Evolutionary conservation across 64 coral and sea anemone species (phyloP).

Genomic region (Anthopleura sola): DNA sequence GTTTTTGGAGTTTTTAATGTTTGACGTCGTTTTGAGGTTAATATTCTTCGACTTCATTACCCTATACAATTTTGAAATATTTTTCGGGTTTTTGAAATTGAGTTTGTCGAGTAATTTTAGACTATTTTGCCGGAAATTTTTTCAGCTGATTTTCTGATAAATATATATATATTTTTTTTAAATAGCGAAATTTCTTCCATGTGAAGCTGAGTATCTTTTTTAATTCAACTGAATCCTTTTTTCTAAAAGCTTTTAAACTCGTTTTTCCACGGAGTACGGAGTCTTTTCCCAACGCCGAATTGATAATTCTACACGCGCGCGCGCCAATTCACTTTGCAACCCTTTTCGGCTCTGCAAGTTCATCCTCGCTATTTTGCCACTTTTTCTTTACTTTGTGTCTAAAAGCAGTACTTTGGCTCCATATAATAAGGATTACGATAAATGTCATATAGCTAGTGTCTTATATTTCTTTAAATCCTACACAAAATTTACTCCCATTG

Average conservation of each 20-base stretch:
- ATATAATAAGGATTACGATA: constrained; percentile 9
- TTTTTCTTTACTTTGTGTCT: not conserved
- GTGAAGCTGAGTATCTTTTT: not conserved
- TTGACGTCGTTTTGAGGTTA: not conserved
- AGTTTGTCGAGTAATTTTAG: not conserved
- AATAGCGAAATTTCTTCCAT: not conserved
- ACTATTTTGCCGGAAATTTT: not conserved
- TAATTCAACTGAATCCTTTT: not conserved
- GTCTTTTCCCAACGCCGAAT: not conserved
- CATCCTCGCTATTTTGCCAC: not conserved
- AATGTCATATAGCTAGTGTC: constrained; percentile 4
- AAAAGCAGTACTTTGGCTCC: not conserved
- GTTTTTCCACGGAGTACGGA: not conserved
- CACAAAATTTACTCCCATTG: not conserved
- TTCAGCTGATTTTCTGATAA: too few species aligned
- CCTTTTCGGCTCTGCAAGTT: too few species aligned
- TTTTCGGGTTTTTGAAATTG: not conserved
- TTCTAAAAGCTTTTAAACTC: not conserved
- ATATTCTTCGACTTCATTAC: not conserved
- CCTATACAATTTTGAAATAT: not conserved
- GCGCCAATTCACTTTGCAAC: not conserved
- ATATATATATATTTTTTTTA: too few species aligned
- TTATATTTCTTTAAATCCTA: not conserved
- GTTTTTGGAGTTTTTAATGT: not conserved
- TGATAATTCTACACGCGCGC: not conserved